Evolutionary conservation across 1,140 invertebrate genomes (phyloP), one percentile per base, ranked within the genome.

Genomic region (Listronotus oregonensis): DNA sequence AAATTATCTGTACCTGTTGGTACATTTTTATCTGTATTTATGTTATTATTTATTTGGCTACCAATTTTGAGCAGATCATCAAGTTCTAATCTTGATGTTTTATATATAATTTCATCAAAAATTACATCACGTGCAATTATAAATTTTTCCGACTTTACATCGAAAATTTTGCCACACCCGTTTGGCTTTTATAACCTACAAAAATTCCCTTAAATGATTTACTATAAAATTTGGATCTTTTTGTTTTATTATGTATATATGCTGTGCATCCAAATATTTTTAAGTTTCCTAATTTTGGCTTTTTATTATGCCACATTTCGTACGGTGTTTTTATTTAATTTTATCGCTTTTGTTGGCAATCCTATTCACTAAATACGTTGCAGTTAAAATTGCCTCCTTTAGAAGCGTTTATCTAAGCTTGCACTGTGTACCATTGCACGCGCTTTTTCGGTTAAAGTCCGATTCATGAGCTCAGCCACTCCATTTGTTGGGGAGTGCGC

Each of bases 401-500:
- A 81, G 73, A 77, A 77, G 40, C 18, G 42, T 69, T 75, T 74
- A 47, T 63, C 40, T 65, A 77, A 57, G 15, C 71, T 55, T 14
- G 78, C 62, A 85, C 21, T 73, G n/a, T n/a, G n/a, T n/a, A n/a
- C n/a, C n/a, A 82, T 77, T 21, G 75, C 47, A 49, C 78, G 71
- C 49, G 78, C 76, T 62, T 75, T 82, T 75, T 81, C 80, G 6
- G 74, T 78, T 31, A 82, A 73, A 18, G 80, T 81, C 18, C 77
- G 63, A 63, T 79, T 80, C 71, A 81, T 79, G 32, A 81, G 67
- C 66, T 85, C 82, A 17, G 81, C 68, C 2, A 82, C 75, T 64
- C 82, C 80, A 79, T 85, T 85, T 71, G 77, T 70, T 55, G 82
- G 81, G 9, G 79, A 82, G 58, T 80, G 75, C 43, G 80, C 75